Evolutionary conservation across 2,888 invertebrate genomes (phyloP).

Genomic region (Volucella bombylans): DNA sequence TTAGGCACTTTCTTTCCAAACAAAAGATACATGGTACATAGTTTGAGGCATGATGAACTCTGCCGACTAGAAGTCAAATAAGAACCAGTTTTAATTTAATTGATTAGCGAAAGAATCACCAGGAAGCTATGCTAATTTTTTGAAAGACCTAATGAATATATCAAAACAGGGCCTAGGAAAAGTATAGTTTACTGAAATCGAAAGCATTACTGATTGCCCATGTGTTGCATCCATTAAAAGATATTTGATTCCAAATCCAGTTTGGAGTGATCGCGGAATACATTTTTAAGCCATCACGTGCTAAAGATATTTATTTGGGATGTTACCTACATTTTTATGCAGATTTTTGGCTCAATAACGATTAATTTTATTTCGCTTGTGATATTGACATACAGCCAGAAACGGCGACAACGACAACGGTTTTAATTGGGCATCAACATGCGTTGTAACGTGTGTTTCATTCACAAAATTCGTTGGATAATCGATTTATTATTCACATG

Average conservation of each 20-base stretch:
- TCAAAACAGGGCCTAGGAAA: too few relatives aligned
- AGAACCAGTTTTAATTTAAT: background rate
- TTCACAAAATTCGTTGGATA: slow-evolving; percentile 24
- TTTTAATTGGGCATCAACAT: too few relatives aligned
- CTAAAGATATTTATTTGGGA: background rate
- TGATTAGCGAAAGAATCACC: background rate
- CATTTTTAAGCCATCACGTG: slow-evolving; percentile 18
- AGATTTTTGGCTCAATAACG: background rate
- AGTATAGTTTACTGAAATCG: slow-evolving; percentile 2
- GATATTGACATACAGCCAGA: too few relatives aligned
- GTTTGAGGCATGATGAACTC: background rate
- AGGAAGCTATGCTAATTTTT: background rate
- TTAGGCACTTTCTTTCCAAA: too few relatives aligned
- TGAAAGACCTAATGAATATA: background rate
- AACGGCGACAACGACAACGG: background rate
- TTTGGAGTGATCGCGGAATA: background rate
- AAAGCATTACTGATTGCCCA: background rate
- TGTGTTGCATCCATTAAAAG: background rate
- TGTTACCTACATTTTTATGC: slow-evolving; percentile 46
- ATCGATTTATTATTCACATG: slow-evolving; percentile 32
- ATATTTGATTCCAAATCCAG: slow-evolving; percentile 17
- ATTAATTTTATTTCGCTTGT: too few relatives aligned
- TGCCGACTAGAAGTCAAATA: too few relatives aligned
- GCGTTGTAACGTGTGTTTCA: slow-evolving; percentile 12
- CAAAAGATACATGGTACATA: too few relatives aligned